Conservation (phyloP, 2,797 vertebrate species). For the Pangasius krempfi region DNA sequence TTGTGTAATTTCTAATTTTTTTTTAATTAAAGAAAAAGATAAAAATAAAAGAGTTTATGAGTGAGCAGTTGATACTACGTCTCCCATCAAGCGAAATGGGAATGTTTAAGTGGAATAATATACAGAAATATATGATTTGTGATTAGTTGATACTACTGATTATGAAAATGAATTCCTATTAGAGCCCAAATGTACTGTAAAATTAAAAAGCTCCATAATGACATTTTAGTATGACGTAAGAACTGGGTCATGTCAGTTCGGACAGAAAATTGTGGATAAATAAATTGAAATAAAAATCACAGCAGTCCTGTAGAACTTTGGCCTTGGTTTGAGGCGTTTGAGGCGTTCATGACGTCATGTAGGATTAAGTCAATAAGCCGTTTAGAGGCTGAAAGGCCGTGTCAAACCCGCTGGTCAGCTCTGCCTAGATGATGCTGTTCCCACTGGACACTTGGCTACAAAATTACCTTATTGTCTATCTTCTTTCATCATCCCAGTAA, state of each 20-base stretch:
- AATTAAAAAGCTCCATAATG: background rate
- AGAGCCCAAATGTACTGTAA: background rate
- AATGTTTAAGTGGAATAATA: background rate
- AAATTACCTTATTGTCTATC: background rate
- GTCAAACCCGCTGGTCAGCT: conserved; percentile 58
- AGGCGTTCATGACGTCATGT: conserved; percentile 58
- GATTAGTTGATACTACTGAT: background rate
- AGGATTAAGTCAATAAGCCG: conserved; percentile 73
- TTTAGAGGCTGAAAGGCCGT: conserved; percentile 60
- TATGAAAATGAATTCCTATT: background rate
- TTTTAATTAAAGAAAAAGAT: background rate
- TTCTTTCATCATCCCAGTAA: background rate
- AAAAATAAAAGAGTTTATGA: background rate
- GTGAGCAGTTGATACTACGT: background rate
- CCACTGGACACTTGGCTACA: conserved; percentile 55
- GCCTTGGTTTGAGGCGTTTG: conserved; percentile 59
- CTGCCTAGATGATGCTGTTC: conserved; percentile 59
- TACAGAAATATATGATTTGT: background rate
- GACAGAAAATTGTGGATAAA: background rate
- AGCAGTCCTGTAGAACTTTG: background rate
- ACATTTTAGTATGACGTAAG: background rate
- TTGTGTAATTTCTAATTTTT: no score
- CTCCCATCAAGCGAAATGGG: background rate
- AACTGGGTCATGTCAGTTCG: background rate
- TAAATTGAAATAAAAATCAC: background rate